Evolutionary conservation across 2,113 vertebrate species (phyloP), one percentile per base, ranked within the genome.

Genomic region (Willisornis vidua): DNA sequence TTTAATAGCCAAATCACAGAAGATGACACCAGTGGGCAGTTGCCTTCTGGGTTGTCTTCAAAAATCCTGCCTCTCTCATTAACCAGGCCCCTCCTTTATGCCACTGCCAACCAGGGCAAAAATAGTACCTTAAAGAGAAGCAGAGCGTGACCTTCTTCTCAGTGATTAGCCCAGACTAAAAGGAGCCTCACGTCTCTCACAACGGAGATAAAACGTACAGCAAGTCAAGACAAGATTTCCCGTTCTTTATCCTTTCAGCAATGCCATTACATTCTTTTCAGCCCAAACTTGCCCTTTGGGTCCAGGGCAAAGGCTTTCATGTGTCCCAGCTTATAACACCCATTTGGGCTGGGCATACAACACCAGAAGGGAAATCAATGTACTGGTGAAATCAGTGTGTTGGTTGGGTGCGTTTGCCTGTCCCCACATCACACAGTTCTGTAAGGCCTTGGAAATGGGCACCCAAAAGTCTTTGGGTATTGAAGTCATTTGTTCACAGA

Each of bases 1-100:
- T 95, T 68, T 37, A 83, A 68, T 4, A 79, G 51, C 16, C 48
- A 75, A 66, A 17, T 8, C 29, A 81, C 37, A 63, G 55, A 82
- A 71, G n/a, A 37, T 45, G 1, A 78, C 26, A 17, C 0, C 0
- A 46, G n/a, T 33, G 7, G 8, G 39, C 12, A 7, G 0, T 8
- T 82, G 28, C 31, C 48, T 90, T 61, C 54, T 83, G n/a, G 9
- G 19, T 3, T 49, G 20, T 7, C 62, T 80, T 29, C 25, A 80
- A 49, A 89, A 92, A 57, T 25, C 52, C 26, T 25, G 61, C 49
- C 67, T 70, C 12, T 24, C 8, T 41, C 49, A 45, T 86, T 86
- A 72, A 55, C 29, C 41, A 49, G 28, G 29, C 6, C n/a, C 45
- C 25, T 48, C n/a, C 45, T 65, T 67, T 28, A 9, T 6, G 9